Percentiles rank a stretch among this genome's conserved stretches.
Evolutionary conservation across 2,797 vertebrate species (phyloP).

Genomic region (Bovichtus diacanthus): DNA sequence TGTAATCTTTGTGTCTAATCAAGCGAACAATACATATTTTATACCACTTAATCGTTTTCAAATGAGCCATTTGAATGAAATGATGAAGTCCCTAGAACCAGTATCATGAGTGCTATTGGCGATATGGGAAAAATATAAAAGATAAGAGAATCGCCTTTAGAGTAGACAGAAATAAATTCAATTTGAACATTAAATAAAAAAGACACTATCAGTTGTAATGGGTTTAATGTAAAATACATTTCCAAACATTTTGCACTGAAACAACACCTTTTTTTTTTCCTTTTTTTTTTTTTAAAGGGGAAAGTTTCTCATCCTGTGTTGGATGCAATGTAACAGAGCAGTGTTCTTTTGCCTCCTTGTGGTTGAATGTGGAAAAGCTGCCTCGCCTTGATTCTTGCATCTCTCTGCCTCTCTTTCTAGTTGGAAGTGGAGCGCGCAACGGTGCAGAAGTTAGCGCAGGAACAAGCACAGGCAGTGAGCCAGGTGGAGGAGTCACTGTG

Average conservation of each 20-base stretch:
- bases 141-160: not conserved
- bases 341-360: conserved; percentile 75
- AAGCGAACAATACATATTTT: not conserved
- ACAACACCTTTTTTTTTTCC: no score
- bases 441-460: conserved; percentile 90
- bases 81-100: not conserved
- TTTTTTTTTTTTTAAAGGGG: not conserved
- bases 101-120: not conserved
- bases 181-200: conserved; percentile 1
- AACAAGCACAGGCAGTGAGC: conserved; percentile 88
- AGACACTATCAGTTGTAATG: not conserved
- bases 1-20: not conserved
- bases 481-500: conserved; percentile 92
- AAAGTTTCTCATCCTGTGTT: not conserved
- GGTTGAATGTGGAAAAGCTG: conserved; percentile 51
- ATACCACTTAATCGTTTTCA: not conserved
- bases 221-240: not conserved
- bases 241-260: not conserved
- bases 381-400: conserved; percentile 4
- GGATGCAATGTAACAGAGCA: not conserved
- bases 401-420: conserved; percentile 57
- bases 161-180: not conserved
- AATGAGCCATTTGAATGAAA: not conserved
- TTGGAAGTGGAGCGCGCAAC: conserved; percentile 84
- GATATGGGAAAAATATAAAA: not conserved